A percentile compares a stretch with the other conserved stretches of the same genome.
These are phyloP conservation scores for Adrianichthys oophorus DNA, from an alignment of 2,797 vertebrate genomes.

Conservation along the genomic window DNA sequence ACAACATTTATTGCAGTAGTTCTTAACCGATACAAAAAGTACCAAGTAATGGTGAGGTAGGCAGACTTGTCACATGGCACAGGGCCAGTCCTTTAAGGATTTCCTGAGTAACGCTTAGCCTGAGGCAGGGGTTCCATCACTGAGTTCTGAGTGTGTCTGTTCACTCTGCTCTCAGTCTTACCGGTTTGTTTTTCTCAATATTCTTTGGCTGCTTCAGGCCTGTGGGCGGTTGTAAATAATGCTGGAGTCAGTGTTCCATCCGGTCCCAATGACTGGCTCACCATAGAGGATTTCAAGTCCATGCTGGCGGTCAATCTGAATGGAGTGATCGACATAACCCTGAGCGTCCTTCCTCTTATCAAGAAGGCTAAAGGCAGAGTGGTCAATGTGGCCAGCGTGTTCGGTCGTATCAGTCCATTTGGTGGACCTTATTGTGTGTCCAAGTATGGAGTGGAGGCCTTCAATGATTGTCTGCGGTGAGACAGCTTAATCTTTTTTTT, in stretches of 20 bases:
- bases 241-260: constrained; percentile 68
- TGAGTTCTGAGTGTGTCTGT: background rate
- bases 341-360: constrained; percentile 76
- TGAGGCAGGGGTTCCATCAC: background rate
- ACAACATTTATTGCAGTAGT: background rate
- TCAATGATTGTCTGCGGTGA: constrained; percentile 79
- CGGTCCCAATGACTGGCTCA: constrained; percentile 73
- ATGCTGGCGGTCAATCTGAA: constrained; percentile 75
- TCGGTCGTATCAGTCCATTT: constrained; percentile 67
- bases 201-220: constrained; percentile 51
- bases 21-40: background rate
- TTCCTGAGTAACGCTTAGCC: background rate
- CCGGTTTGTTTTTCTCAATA: background rate
- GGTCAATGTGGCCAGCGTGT: constrained; percentile 78
- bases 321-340: constrained; percentile 73
- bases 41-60: background rate
- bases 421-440: constrained; percentile 76
- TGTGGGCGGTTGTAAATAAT: constrained; percentile 81
- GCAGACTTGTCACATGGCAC: background rate
- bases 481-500: background rate
- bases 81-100: background rate
- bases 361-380: constrained; percentile 78
- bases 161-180: no score
- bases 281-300: constrained; percentile 70
- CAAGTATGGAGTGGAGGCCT: constrained; percentile 78